Base-by-base conservation (phyloP, 2,888 invertebrate species). In the Timema podura region DNA sequence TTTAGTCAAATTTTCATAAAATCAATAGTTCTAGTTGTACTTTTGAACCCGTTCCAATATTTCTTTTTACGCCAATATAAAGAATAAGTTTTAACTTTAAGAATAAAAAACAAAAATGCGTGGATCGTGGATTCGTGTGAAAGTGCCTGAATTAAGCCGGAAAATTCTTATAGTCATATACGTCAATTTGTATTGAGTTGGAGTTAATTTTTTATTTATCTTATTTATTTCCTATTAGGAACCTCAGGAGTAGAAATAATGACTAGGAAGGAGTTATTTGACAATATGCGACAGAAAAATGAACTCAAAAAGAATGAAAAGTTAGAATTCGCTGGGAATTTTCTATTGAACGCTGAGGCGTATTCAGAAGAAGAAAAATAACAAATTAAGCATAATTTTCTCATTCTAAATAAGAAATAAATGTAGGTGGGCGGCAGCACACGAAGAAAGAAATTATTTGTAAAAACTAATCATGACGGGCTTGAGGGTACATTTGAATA, bases 331-430 rank as follows among this genome's bases (percentile, higher is more conserved):
- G 7, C 5, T 9, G 11, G 44, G 7, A 59, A 59, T 9, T 16
- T 8, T 44, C 11, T 6, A 16, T 11, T 59, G 44, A 7, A 59
- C 8, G 5, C 8, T 11, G 30, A 59, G 9, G 5, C 16, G 15
- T 54, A n/a, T 9, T 61, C 61, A 11, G 30, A 61, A 2, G 61
- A 61, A 0, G 44, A 61, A 2, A 13, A 44, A 13, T 1, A 61
- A 5, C 7, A 61, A 6, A 30, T 61, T 2, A 61, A 61, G 61
- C 61, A 61, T 61, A 6, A n/a, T 61, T 61, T 1, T 61, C 61
- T 5, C 61, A 6, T 65, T 65, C 47, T 3, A 65, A 65, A n/a
- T 48, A 15, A 10, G 65, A 65, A 48, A 15, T 8, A 65, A 65
- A n/a, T 16, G n/a, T 16, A 65, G 48, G n/a, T 65, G 65, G 65